Evolutionary conservation across 2,113 vertebrate genomes (phyloP), one percentile per base, ranked within the genome.

Genomic region (Rhizomys pruinosus): DNA sequence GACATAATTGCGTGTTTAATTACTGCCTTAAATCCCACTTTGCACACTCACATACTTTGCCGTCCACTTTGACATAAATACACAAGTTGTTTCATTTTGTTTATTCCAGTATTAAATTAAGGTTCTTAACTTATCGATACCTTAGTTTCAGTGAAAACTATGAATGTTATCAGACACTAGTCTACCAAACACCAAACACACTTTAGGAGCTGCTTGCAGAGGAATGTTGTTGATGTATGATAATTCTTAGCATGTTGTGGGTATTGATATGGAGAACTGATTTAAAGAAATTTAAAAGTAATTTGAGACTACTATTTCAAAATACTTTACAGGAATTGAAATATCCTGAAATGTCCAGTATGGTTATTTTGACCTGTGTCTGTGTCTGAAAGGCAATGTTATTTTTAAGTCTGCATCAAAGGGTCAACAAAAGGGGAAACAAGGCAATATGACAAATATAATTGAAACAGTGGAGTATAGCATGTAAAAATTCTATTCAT

Each of bases 231-330:
- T 89, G 19, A 39, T 32, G 1, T 19, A 37, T n/a, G 52, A 22
- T 0, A 69, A 2, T 81, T 89, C 7, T 61, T 87, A 59, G 12
- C 3, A 74, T 87, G 42, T 0, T 72, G 2, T 90, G 78, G 52
- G 4, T 5, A 17, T 39, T 81, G 39, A 16, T 25, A 37, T 71
- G 22, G 61, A 84, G 59, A 61, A 10, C 57, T 80, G 42, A 59
- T 27, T 78, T 93, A 39, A 96, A 84, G 39, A 94, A 71, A 44
- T 86, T 78, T 34, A 68, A 87, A 84, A n/a, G 15, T 44, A 87
- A 2, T n/a, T 81, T 87, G 23, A 13, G 10, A n/a, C 59, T 88
- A 57, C 10, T 12, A 55, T 78, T 91, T 94, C 2, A 32, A 90
- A 81, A 64, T 69, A 39, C 52, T 78, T 81, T 47, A 66, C 3